Base-by-base conservation (phyloP, 1,140 invertebrate species). In the Cydia pomonella region DNA sequence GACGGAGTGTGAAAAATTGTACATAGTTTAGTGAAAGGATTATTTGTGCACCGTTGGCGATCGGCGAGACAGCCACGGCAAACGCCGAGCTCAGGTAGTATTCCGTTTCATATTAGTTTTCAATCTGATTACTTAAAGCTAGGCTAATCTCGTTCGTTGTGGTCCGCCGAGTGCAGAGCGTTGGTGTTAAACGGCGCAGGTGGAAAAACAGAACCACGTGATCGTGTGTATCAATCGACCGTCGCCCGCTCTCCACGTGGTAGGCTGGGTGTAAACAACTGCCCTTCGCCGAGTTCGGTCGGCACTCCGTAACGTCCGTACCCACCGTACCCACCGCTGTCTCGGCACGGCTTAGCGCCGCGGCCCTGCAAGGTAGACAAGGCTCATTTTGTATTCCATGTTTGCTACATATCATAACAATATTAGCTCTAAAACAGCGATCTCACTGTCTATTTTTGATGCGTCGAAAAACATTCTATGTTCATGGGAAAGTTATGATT, bases 21-120 rank as follows among this genome's bases (percentile, higher is more conserved):
- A 74, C 41, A 75, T 72, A 6, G 33, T 50, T 66, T 76, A 75
- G 76, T 80, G 73, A 41, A 62, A 66, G 78, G 71, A 78, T 78
- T 76, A 76, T 72, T 81, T 82, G 75, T 72, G 76, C 79, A 75
- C 79, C 79, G 76, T 77, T 82, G 79, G 85, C 87, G 82, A 81
- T 87, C 82, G 74, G 76, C 75, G 75, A 81, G 82, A 84, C 85
- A 84, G 82, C 84, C 84, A 91, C 91, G 89, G 87, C 89, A 85
- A 84, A 80, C 87, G 84, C 82, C 86, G 91, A 90, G 88, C 86
- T 88, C 84, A 91, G 91, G 91, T 92, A 91, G 83, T 33, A 44
- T 74, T 47, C 21, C 84, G 84, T 89, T 86, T 87, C 82, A 77
- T 86, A 86, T 90, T 83, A 80, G 82, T 89, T 90, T 90, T 90